Evolutionary conservation across 1,140 invertebrate species (phyloP), one percentile per base, ranked within the genome.

Genomic region (Propsilocerus akamusi): DNA sequence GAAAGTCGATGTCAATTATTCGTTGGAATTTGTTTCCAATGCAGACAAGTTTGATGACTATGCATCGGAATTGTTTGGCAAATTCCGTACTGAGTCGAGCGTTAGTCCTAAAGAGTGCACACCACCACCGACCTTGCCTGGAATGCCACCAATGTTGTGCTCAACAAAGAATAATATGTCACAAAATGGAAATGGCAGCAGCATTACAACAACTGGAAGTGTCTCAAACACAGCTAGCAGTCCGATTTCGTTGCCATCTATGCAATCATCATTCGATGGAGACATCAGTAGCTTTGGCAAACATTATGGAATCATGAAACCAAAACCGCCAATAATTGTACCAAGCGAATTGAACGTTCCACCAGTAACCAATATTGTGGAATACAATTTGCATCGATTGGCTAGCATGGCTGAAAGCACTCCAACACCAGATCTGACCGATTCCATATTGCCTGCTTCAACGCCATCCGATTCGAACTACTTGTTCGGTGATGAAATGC

Each of bases 21-120:
- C 76, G 26, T 70, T 93, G 53, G 80, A 88, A 57, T 93, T 93
- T 61, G 79, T 84, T 54, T 82, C 84, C 0, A 81, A 90, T 62
- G 73, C 77, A 49, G 74, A 81, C 46, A 77, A 81, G 57, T 91
- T 92, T 68, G 81, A 88, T 71, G 73, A 71, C 49, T 64, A 72
- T 26, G 72, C 74, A 0, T 68, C 80, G 60, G 78, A 82, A 46
- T 72, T 75, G 47, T 86, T 84, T 69, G 82, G 83, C 14, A 74
- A 71, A 55, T 82, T 84, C 59, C 71, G 70, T 28, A 79, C 80
- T 30, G 80, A 83, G 57, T 70, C 60, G 51, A 64, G 61, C 17
- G 50, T 56, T 12, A 54, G 51, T 25, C 55, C 57, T 4, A 59
- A 58, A 24, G 68, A 53, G 23, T 52, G 51, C 25, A 60, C 54